Conservation (phyloP, 2,797 vertebrate species). For the Ctenochaetus hawaiiensis region DNA sequence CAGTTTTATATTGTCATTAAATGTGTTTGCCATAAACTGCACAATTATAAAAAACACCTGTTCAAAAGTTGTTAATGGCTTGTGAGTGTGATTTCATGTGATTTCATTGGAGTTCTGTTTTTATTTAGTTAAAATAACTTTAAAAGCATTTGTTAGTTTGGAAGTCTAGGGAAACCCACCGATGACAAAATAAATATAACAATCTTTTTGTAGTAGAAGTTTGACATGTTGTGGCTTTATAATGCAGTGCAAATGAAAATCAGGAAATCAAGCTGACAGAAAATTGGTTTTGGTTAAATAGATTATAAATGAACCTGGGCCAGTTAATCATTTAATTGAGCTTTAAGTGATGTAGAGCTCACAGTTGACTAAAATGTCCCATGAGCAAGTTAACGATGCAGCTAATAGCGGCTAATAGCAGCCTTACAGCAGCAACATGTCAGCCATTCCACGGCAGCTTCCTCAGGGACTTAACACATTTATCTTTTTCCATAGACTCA, state of each 20-base stretch:
- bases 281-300: neutral
- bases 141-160: neutral
- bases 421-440: slow-evolving; percentile 34
- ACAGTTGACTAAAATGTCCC: slow-evolving; percentile 31
- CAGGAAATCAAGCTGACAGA: neutral
- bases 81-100: neutral
- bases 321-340: slow-evolving; percentile 1
- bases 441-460: slow-evolving; percentile 10
- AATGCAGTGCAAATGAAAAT: neutral
- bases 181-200: neutral
- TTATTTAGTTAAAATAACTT: neutral
- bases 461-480: slow-evolving; percentile 16
- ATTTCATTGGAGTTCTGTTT: neutral
- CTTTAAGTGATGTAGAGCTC: neutral
- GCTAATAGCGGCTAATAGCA: slow-evolving; percentile 18
- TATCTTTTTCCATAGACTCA: slow-evolving; percentile 60
- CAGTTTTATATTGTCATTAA: slow-evolving; percentile 1
- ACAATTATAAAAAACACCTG: neutral
- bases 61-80: neutral
- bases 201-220: neutral
- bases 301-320: neutral
- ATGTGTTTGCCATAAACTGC: neutral
- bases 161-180: neutral
- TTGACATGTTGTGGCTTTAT: neutral
- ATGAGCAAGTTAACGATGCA: slow-evolving; percentile 26